Percentiles rank a stretch among this genome's conserved stretches.
Evolutionary conservation across 1,140 invertebrate genomes (phyloP).

Genomic region (Bombus balteatus): DNA sequence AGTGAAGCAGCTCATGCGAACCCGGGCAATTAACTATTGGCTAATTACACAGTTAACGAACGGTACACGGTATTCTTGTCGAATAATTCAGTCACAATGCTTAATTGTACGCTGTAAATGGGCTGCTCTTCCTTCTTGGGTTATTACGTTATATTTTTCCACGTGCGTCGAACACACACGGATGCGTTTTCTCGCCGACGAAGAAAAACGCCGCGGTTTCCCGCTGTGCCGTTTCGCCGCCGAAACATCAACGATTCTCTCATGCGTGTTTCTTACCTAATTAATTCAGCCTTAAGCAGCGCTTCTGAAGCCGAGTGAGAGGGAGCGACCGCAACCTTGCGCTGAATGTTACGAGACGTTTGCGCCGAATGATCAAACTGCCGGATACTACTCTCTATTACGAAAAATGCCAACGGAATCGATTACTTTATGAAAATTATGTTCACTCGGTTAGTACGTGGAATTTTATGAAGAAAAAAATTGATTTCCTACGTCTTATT

Average conservation of each 20-base stretch:
- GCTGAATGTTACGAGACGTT: conserved; percentile 24
- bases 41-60: conserved; percentile 69
- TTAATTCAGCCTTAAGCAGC: conserved; percentile 29
- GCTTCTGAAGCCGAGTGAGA: conserved; percentile 16
- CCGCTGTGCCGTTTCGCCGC: conserved; percentile 1
- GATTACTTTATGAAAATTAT: neutral
- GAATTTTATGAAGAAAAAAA: neutral
- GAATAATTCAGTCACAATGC: conserved; percentile 68
- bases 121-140: conserved; percentile 54
- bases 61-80: conserved; percentile 49
- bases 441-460: neutral
- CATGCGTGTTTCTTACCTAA: conserved; percentile 48
- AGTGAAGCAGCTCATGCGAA: conserved; percentile 61
- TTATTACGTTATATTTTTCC: conserved; percentile 43
- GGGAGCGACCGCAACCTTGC: conserved; percentile 22
- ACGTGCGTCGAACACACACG: neutral
- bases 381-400: neutral
- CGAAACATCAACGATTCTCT: conserved; percentile 23
- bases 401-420: neutral
- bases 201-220: neutral
- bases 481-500: neutral
- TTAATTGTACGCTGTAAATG: conserved; percentile 62
- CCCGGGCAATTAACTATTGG: conserved; percentile 67
- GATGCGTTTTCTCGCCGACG: neutral
- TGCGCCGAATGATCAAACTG: conserved; percentile 25